Percentiles rank a stretch among this genome's conserved stretches.
Evolutionary conservation across 2,113 vertebrate species (phyloP).

Genomic region (Phrynosoma platyrhinos): DNA sequence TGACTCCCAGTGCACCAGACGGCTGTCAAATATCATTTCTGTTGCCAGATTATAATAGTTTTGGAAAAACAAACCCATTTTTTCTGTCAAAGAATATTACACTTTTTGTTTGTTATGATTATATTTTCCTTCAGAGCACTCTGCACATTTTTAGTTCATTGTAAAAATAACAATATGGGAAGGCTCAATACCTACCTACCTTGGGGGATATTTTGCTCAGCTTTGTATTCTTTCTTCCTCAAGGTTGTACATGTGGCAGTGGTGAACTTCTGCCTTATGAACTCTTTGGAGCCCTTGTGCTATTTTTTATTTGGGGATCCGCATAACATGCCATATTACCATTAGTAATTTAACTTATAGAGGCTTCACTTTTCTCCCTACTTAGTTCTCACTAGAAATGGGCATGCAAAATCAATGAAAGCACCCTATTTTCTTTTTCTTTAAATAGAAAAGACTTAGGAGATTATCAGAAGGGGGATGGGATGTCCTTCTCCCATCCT

Average conservation of each 20-base stretch:
- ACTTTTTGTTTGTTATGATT: background rate
- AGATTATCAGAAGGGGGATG: too few species aligned
- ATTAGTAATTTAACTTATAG: background rate
- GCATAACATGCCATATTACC: background rate
- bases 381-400: background rate
- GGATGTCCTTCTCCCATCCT: too few species aligned
- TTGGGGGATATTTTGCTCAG: background rate
- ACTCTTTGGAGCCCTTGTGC: background rate
- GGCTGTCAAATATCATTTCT: constrained; percentile 1
- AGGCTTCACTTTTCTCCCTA: background rate
- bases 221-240: background rate
- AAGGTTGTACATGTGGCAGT: background rate
- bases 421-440: background rate
- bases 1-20: background rate
- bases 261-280: constrained; percentile 5
- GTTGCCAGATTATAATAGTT: background rate
- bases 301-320: background rate
- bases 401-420: background rate
- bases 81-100: background rate
- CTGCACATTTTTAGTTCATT: constrained; percentile 8
- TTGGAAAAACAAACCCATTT: background rate
- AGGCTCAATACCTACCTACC: constrained; percentile 2
- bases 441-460: too few species aligned
- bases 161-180: constrained; percentile 12
- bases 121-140: constrained; percentile 13